phyloP scores from a whole-genome alignment of 2,113 vertebrate genomes.

The Centrocercus urophasianus region DNA sequence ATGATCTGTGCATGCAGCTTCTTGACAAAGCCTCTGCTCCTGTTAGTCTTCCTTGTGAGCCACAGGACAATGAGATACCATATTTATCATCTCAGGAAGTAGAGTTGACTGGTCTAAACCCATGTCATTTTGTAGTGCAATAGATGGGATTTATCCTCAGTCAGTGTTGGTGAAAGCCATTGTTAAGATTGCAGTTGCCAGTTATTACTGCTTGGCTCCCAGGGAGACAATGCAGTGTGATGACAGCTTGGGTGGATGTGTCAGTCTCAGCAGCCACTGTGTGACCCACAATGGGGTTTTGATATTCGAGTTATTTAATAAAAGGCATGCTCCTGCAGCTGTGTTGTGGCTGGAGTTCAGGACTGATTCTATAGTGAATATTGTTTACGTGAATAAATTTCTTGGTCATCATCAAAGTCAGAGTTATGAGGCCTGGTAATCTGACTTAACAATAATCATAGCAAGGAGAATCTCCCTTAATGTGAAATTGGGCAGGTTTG shows the following conservation, averaged over 20 bases:
- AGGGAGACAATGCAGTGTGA: background rate
- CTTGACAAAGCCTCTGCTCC: background rate
- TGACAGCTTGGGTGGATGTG: background rate
- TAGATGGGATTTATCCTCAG: background rate
- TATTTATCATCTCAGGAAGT: background rate
- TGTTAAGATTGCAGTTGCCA: background rate
- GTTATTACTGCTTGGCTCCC: background rate
- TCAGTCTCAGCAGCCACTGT: background rate
- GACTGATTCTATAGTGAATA: background rate
- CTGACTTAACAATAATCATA: background rate
- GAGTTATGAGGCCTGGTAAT: background rate
- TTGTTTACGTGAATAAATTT: background rate
- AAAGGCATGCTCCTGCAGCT: fast-evolving
- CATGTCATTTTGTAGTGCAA: background rate
- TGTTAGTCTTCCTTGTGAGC: background rate
- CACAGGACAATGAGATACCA: background rate
- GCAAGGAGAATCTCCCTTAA: background rate
- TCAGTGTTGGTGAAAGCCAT: background rate
- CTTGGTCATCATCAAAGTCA: background rate
- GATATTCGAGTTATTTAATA: background rate
- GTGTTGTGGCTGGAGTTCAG: background rate
- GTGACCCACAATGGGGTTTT: background rate
- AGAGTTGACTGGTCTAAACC: background rate
- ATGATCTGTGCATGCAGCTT: background rate
- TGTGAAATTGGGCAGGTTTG: background rate